Base-by-base conservation (phyloP, 2,113 vertebrate genomes). In the Hydropotes inermis region DNA sequence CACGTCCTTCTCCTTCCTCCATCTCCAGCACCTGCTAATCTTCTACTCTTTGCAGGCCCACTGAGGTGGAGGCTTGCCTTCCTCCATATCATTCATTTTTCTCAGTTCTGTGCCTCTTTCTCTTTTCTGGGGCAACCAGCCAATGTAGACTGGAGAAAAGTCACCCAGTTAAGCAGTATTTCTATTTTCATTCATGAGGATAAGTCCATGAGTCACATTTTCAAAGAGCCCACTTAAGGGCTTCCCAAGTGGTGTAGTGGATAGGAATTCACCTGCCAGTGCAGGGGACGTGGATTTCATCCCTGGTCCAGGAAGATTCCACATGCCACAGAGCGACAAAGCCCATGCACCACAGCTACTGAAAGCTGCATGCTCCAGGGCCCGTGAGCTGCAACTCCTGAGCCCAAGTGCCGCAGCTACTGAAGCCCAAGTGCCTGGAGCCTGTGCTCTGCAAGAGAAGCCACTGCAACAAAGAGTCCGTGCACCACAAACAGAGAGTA, bases 401-500 rank as follows among this genome's bases (percentile, higher is more conserved):
- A 25, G 67, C 67, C 36, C 10, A 12, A 39, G 19, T 5, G 67
- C 19, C 2, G 17, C n/a, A 70, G 1, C n/a, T 21, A 10, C 64
- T 0, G n/a, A n/a, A 0, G 17, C 10, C 67, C 19, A 5, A 74
- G 67, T 1, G 67, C 67, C 36, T 13, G 21, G 36, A 23, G 67
- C n/a, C 67, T 0, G 1, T 13, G 36, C 23, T 27, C 6, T 1
- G 0, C 12, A 4, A 76, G 39, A 76, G 39, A 76, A 43, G 39
- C 23, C 12, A 15, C 39, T 6, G 23, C 12, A 15, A 17, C 0
- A 0, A 27, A 23, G 36, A 43, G 70, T 76, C 39, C 3, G 0
- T 14, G 23, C 1, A 4, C 21, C 23, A 2, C 23, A 15, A 7
- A 14, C 36, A 76, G 70, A 27, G 70, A 43, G 1, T 0, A 2